Conservation (phyloP, 1,140 invertebrate species). For the Lethocerus indicus region DNA sequence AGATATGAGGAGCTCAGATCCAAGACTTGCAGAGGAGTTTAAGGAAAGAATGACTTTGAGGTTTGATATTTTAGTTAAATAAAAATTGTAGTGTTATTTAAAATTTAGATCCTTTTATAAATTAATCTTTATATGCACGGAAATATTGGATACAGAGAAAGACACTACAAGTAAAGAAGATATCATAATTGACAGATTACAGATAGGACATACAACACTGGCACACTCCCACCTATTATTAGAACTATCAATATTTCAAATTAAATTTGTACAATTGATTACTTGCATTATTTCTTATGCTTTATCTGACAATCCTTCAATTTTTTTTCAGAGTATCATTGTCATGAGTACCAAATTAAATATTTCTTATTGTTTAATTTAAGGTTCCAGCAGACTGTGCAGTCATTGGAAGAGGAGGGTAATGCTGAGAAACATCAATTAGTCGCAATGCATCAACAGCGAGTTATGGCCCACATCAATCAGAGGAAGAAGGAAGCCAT, state of each 20-base stretch:
- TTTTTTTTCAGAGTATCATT: no score
- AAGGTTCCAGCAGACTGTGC: constrained; percentile 84
- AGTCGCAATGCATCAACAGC: constrained; percentile 90
- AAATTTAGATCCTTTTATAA: background rate
- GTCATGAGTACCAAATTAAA: no score
- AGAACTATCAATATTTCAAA: no score
- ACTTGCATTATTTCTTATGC: no score
- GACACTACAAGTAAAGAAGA: no score
- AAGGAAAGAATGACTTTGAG: constrained; percentile 84
- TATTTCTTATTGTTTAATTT: background rate
- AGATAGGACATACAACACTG: no score
- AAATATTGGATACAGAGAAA: no score
- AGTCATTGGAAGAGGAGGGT: constrained; percentile 89
- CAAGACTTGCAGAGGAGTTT: constrained; percentile 84
- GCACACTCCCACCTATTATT: no score
- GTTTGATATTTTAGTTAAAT: background rate
- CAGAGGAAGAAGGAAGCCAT: constrained; percentile 90
- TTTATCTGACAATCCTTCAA: no score
- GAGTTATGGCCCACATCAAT: constrained; percentile 85
- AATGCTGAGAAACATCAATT: constrained; percentile 90
- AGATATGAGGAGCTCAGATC: constrained; percentile 82
- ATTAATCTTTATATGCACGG: no score
- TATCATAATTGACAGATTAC: no score
- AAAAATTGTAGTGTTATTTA: background rate
- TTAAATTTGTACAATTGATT: no score